Evolutionary conservation across 2,113 vertebrate genomes (phyloP).

Genomic region (Todiramphus chloris): DNA sequence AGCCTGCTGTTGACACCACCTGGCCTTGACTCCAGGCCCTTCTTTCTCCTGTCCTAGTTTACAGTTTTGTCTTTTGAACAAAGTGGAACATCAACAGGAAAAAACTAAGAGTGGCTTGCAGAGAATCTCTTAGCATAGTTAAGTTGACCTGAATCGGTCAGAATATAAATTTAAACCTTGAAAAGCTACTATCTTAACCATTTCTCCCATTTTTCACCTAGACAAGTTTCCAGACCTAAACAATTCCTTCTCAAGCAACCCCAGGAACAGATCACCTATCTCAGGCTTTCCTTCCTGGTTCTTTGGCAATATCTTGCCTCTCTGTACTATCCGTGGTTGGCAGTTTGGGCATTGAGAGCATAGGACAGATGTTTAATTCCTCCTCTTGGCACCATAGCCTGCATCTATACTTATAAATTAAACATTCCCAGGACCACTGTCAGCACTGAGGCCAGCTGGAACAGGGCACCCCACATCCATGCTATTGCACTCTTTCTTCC

Average conservation of each 20-base stretch:
- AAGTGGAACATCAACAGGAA: not conserved
- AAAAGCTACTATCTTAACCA: not conserved
- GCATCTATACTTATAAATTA: conserved; percentile 41
- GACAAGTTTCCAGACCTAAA: not conserved
- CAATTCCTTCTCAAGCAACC: not conserved
- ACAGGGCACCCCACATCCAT: not conserved
- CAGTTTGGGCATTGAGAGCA: not conserved
- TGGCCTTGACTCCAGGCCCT: not conserved
- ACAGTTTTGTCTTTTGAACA: not conserved
- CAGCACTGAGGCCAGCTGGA: conserved; percentile 31
- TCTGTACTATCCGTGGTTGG: not conserved
- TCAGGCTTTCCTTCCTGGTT: not conserved
- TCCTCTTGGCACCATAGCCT: not conserved
- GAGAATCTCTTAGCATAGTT: not conserved
- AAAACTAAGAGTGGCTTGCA: not conserved
- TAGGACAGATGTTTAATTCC: conserved; percentile 32
- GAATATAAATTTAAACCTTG: not conserved
- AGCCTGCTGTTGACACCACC: not conserved
- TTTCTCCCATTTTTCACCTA: not conserved
- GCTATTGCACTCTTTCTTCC: not conserved
- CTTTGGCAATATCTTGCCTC: not conserved
- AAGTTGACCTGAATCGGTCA: not conserved
- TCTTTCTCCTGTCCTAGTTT: not conserved
- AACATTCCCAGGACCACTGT: conserved; percentile 17
- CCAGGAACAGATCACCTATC: not conserved